Evolutionary conservation across 2,888 invertebrate species (phyloP).

Genomic region (Azorinus chamasolen): DNA sequence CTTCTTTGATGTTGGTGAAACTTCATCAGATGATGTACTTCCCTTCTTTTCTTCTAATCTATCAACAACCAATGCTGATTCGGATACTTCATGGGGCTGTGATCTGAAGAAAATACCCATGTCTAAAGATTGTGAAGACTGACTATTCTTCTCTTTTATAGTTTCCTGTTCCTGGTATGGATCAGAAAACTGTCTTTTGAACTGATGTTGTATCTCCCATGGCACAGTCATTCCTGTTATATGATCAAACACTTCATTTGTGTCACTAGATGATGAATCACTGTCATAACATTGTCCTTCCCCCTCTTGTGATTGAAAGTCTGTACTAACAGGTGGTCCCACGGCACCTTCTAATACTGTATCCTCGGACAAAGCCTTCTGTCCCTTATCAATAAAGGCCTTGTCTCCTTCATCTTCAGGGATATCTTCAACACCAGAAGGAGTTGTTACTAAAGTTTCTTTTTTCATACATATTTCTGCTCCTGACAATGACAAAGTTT

Average conservation of each 20-base stretch:
- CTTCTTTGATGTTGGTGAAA: constrained; percentile 60
- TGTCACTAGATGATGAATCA: constrained; percentile 64
- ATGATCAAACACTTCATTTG: constrained; percentile 81
- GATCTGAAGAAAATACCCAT: constrained; percentile 76
- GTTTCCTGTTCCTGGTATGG: constrained; percentile 76
- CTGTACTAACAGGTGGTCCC: constrained; percentile 27
- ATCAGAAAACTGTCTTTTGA: constrained; percentile 81
- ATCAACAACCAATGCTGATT: constrained; percentile 39
- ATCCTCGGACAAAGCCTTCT: constrained; percentile 23
- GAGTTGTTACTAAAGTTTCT: constrained; percentile 32
- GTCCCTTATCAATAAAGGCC: not conserved
- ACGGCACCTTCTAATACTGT: constrained; percentile 51
- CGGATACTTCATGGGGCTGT: not conserved
- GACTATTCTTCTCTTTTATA: constrained; percentile 53
- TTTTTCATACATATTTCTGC: constrained; percentile 8
- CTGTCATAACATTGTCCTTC: constrained; percentile 5
- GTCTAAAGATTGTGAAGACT: constrained; percentile 74
- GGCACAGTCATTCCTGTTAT: constrained; percentile 76
- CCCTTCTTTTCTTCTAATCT: constrained; percentile 16
- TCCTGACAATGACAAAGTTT: constrained; percentile 46
- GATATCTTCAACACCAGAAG: constrained; percentile 46
- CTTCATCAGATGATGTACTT: constrained; percentile 44
- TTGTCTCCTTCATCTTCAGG: constrained; percentile 51
- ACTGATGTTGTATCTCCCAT: constrained; percentile 82
- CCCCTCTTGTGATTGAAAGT: too few species aligned